These are phyloP conservation scores for Platysternon megacephalum DNA, from an alignment of 2,113 vertebrate species.

Conservation along the genomic window DNA sequence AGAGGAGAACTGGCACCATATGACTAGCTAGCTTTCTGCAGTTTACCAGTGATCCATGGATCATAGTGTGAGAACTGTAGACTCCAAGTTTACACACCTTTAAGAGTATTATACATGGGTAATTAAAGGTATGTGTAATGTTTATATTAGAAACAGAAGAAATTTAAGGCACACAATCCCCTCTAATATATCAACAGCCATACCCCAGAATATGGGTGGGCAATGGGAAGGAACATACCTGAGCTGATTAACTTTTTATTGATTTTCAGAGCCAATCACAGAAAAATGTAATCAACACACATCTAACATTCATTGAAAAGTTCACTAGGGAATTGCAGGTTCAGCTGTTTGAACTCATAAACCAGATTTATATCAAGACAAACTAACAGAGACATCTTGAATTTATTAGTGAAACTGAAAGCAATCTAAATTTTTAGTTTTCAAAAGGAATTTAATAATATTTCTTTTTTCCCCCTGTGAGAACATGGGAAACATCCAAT, in stretches of 20 bases:
- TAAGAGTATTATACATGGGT: neutral
- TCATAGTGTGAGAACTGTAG: neutral
- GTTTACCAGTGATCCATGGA: neutral
- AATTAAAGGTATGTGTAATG: neutral
- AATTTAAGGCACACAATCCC: constrained; percentile 18
- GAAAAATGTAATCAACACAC: constrained; percentile 50
- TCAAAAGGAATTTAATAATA: constrained; percentile 62
- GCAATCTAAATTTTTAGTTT: constrained; percentile 40
- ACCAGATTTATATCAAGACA: constrained; percentile 54
- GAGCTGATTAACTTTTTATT: neutral
- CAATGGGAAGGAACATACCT: constrained; percentile 1
- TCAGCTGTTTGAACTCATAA: constrained; percentile 49
- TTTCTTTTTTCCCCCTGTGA: constrained; percentile 7
- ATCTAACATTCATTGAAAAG: neutral
- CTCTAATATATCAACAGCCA: neutral
- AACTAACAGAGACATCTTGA: constrained; percentile 65
- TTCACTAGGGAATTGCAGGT: constrained; percentile 45
- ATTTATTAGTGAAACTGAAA: constrained; percentile 62
- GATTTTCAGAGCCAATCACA: constrained; percentile 38
- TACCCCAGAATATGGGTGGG: neutral
- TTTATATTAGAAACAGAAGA: neutral
- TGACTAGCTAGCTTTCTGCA: neutral
- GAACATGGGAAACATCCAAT: constrained; percentile 54
- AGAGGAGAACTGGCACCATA: neutral
- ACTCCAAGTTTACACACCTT: neutral